phyloP scores from a whole-genome alignment of 2,797 vertebrate species.

The Benthosema pterotum region DNA sequence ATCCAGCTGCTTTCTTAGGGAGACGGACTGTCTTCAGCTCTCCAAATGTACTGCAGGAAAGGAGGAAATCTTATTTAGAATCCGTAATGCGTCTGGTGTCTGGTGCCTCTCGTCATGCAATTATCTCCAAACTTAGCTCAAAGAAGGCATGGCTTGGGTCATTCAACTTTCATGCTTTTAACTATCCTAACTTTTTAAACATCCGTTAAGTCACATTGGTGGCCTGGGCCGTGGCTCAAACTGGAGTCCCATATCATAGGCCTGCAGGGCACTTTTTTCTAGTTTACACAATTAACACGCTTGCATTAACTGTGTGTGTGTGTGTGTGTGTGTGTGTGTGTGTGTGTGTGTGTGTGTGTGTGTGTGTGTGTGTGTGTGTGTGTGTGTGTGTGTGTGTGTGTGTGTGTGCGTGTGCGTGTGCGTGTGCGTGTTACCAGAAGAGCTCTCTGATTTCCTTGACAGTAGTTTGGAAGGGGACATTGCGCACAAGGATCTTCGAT shows the following conservation, averaged over 20 bases:
- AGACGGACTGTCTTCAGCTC: slow-evolving; percentile 94
- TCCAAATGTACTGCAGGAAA: slow-evolving; percentile 89
- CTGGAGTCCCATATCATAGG: no score
- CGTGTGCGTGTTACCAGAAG: slow-evolving; percentile 84
- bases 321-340: background rate
- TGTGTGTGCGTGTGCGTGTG: background rate
- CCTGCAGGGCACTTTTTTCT: no score
- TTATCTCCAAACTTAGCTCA: no score
- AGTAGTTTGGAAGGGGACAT: slow-evolving; percentile 94
- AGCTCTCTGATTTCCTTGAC: slow-evolving; percentile 90
- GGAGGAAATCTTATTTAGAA: no score
- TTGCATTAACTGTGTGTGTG: background rate
- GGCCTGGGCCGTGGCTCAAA: no score
- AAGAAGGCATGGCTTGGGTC: no score
- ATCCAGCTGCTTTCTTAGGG: slow-evolving; percentile 91
- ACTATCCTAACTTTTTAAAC: no score
- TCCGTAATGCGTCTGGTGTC: no score
- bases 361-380: background rate
- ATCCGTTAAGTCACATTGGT: no score
- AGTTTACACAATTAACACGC: no score
- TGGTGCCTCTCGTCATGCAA: no score
- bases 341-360: background rate
- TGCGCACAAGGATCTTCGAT: slow-evolving; percentile 95
- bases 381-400: background rate
- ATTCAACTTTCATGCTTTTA: no score